Percentiles rank a stretch among this genome's conserved stretches.
These are phyloP conservation scores for Drosophila persimilis DNA, from an alignment of 1,140 invertebrate species.

Conservation along the genomic window DNA sequence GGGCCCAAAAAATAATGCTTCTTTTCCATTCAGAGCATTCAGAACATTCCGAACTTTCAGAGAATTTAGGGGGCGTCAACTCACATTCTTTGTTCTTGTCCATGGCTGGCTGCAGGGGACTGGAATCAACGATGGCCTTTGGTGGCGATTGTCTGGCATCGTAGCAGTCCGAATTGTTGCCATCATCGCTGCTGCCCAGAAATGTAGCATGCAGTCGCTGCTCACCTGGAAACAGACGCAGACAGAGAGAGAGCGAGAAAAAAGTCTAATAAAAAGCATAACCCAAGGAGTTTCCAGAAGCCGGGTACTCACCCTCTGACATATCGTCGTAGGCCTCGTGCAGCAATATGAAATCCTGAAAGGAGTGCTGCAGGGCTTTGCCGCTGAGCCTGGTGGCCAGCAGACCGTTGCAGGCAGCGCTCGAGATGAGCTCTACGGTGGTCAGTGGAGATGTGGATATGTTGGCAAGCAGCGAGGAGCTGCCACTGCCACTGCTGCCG, in stretches of 20 bases:
- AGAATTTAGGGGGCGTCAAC: constrained; percentile 75
- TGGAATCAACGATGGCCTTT: constrained; percentile 96
- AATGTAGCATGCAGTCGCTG: constrained; percentile 78
- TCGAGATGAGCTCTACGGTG: constrained; percentile 77
- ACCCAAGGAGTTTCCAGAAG: neutral
- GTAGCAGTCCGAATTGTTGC: constrained; percentile 81
- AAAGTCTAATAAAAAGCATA: neutral
- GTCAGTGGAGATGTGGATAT: constrained; percentile 76
- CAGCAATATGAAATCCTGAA: constrained; percentile 78
- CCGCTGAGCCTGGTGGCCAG: constrained; percentile 73
- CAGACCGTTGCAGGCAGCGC: constrained; percentile 72
- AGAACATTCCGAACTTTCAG: neutral
- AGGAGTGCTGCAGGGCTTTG: constrained; percentile 73
- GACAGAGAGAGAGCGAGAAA: neutral
- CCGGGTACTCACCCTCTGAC: constrained; percentile 85
- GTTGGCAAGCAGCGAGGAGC: constrained; percentile 77
- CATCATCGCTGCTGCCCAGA: constrained; percentile 80
- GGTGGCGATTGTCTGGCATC: constrained; percentile 89
- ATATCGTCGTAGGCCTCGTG: constrained; percentile 84
- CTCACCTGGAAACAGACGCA: constrained; percentile 53
- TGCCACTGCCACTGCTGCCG: constrained; percentile 53
- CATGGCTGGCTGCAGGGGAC: constrained; percentile 95
- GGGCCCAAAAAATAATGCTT: neutral
- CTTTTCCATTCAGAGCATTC: neutral
- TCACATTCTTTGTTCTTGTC: constrained; percentile 99